Conservation (phyloP, 2,797 vertebrate species). For the Diplodus puntazzo region DNA sequence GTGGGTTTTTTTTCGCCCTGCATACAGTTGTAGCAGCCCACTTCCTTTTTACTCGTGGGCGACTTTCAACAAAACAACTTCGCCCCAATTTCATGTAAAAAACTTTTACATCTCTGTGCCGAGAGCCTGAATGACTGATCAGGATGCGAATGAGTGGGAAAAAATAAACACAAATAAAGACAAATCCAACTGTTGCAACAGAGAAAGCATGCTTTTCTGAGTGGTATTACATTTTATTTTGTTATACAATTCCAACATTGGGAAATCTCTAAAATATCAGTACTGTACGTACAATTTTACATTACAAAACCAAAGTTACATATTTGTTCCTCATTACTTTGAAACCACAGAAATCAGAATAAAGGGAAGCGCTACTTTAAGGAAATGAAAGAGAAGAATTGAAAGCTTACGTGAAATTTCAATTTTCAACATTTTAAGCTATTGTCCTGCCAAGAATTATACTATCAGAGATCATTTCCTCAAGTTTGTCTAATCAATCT, state of each 20-base stretch:
- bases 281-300: neutral
- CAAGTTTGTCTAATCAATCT: neutral
- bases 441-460: neutral
- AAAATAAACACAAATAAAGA: slow-evolving; percentile 35
- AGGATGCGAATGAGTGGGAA: slow-evolving; percentile 34
- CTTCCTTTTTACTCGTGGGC: slow-evolving; percentile 61
- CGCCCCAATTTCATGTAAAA: slow-evolving; percentile 20
- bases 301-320: neutral
- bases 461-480: neutral
- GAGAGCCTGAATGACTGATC: slow-evolving; percentile 56
- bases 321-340: neutral
- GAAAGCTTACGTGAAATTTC: neutral
- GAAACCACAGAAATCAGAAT: neutral
- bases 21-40: slow-evolving; percentile 45
- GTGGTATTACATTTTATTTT: slow-evolving; percentile 7
- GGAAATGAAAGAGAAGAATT: neutral
- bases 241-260: neutral
- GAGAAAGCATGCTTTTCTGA: slow-evolving; percentile 7
- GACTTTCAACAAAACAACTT: slow-evolving; percentile 26
- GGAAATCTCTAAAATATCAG: neutral
- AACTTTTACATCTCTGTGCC: slow-evolving; percentile 31
- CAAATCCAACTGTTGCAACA: slow-evolving; percentile 7
- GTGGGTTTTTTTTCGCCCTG: slow-evolving; percentile 44
- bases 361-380: neutral
- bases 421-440: neutral